These are phyloP conservation scores for Tauraco erythrolophus DNA, from an alignment of 2,113 vertebrate species.

Conservation along the genomic window DNA sequence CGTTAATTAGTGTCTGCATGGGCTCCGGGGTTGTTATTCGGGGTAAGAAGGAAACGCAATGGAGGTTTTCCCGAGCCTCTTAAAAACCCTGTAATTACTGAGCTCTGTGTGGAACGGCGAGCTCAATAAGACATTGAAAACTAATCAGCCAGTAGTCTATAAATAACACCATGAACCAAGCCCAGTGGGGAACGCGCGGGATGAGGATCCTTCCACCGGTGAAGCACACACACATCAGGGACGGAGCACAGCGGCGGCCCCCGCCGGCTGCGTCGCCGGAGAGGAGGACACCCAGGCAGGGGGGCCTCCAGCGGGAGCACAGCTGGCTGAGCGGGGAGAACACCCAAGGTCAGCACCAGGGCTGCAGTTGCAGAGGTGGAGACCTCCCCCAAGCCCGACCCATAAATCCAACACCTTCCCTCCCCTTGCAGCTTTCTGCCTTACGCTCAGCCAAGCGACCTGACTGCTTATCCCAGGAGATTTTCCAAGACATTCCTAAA, in stretches of 20 bases:
- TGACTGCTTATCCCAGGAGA: not conserved
- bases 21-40: not conserved
- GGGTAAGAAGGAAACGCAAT: not conserved
- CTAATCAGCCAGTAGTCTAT: constrained; percentile 5
- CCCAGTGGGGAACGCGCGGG: not conserved
- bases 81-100: not conserved
- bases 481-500: not conserved
- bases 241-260: not conserved
- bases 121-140: constrained; percentile 2
- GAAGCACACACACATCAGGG: not conserved
- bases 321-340: not conserved
- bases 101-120: not conserved
- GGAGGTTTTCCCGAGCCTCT: not conserved
- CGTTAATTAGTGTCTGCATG: not conserved
- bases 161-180: not conserved
- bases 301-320: not conserved
- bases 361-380: not conserved
- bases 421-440: not conserved
- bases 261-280: no score
- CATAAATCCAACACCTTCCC: not conserved
- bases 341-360: not conserved
- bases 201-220: not conserved
- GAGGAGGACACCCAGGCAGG: accelerated
- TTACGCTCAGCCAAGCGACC: not conserved
- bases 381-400: not conserved